A percentile compares a stretch with the other conserved stretches of the same genome.
These are phyloP conservation scores for Adelphocoris suturalis DNA, from an alignment of 2,888 invertebrate species.

Conservation along the genomic window DNA sequence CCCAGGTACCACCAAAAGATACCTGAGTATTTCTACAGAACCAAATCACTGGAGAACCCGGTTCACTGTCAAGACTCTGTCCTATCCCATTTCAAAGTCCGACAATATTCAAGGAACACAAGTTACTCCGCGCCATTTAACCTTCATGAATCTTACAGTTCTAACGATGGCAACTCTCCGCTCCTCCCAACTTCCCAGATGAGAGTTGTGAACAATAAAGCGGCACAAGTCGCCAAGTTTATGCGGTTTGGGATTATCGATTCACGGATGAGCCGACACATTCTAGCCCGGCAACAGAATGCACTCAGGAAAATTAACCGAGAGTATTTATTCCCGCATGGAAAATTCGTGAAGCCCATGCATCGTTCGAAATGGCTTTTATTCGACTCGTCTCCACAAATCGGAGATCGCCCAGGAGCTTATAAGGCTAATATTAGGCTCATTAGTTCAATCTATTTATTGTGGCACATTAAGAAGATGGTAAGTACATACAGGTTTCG, in stretches of 20 bases:
- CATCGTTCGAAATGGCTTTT: background rate
- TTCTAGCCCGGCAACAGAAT: slow-evolving; percentile 42
- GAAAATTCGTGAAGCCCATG: background rate
- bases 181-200: background rate
- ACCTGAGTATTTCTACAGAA: no score
- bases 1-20: no score
- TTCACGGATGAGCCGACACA: slow-evolving; percentile 42
- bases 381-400: slow-evolving; percentile 1
- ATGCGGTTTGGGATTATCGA: slow-evolving; percentile 26
- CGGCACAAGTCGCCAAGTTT: slow-evolving; percentile 14
- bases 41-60: no score
- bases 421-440: no score
- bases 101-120: no score
- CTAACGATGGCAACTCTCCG: background rate
- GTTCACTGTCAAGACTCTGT: no score
- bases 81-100: no score
- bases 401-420: background rate
- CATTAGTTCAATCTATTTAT: no score
- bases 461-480: no score
- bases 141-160: no score
- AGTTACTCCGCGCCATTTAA: no score
- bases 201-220: slow-evolving; percentile 31
- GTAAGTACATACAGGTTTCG: no score
- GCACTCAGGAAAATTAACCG: slow-evolving; percentile 52
- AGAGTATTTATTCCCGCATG: background rate